Evolutionary conservation across 2,797 vertebrate genomes (phyloP).

Genomic region (Ctenopoma multispine): DNA sequence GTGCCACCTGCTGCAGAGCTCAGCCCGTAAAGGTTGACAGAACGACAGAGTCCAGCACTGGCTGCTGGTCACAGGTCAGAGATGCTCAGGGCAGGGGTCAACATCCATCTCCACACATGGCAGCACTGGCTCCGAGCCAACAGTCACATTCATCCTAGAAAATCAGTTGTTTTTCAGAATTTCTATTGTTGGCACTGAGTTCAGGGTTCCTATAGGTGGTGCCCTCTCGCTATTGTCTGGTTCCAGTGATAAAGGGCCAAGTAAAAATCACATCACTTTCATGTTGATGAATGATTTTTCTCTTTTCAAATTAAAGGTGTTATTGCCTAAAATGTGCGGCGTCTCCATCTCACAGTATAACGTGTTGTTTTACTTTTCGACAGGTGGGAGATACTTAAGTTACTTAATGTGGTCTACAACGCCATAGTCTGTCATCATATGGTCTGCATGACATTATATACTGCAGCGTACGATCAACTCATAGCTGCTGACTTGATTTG

Average conservation of each 20-base stretch:
- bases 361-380: slow-evolving; percentile 49
- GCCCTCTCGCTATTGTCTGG: neutral
- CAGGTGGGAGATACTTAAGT: slow-evolving; percentile 49
- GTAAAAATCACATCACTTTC: neutral
- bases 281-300: neutral
- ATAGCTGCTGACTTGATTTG: slow-evolving; percentile 60
- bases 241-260: too few relatives aligned
- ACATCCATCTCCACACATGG: slow-evolving; percentile 14
- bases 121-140: slow-evolving; percentile 5
- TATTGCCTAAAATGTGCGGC: neutral
- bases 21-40: slow-evolving; percentile 25
- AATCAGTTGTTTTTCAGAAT: neutral
- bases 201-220: neutral
- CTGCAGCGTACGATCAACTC: slow-evolving; percentile 34
- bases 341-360: neutral
- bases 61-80: slow-evolving; percentile 10
- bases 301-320: neutral
- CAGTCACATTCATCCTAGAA: slow-evolving; percentile 13
- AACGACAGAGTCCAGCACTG: neutral
- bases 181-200: neutral
- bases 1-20: slow-evolving; percentile 63
- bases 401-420: slow-evolving; percentile 43
- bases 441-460: slow-evolving; percentile 52
- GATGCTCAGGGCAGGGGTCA: slow-evolving; percentile 12
- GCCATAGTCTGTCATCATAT: slow-evolving; percentile 58